phyloP scores from a whole-genome alignment of 2,113 vertebrate species.

The Aegithalos caudatus region DNA sequence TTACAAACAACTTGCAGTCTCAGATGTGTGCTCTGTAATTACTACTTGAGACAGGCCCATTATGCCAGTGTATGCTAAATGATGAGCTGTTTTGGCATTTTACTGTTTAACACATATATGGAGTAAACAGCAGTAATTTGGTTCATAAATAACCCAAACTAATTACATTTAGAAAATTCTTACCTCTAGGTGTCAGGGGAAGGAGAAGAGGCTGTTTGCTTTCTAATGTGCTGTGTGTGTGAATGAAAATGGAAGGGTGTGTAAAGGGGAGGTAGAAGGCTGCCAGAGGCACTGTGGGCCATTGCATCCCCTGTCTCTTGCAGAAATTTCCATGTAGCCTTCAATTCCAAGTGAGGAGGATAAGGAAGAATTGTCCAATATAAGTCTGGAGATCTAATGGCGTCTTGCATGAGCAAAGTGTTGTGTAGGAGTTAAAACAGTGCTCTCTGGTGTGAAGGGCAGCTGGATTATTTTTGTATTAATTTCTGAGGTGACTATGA shows the following conservation, averaged over 20 bases:
- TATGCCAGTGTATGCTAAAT: not conserved
- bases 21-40: not conserved
- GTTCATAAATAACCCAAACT: not conserved
- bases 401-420: not conserved
- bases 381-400: not conserved
- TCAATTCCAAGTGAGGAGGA: not conserved
- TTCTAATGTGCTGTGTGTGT: not conserved
- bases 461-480: conserved; percentile 18
- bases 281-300: not conserved
- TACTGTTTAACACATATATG: not conserved
- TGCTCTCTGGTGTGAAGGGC: not conserved
- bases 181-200: not conserved
- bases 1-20: not conserved
- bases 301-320: not conserved
- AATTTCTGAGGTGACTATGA: not conserved
- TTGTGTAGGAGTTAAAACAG: not conserved
- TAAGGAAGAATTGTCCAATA: not conserved
- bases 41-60: not conserved
- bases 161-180: not conserved
- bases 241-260: not conserved
- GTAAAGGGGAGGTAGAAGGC: not conserved
- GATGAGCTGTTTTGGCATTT: not conserved
- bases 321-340: not conserved
- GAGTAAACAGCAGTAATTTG: not conserved
- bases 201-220: not conserved